Evolutionary conservation across 2,113 vertebrate species (phyloP), one percentile per base, ranked within the genome.

Genomic region (Odocoileus virginianus): DNA sequence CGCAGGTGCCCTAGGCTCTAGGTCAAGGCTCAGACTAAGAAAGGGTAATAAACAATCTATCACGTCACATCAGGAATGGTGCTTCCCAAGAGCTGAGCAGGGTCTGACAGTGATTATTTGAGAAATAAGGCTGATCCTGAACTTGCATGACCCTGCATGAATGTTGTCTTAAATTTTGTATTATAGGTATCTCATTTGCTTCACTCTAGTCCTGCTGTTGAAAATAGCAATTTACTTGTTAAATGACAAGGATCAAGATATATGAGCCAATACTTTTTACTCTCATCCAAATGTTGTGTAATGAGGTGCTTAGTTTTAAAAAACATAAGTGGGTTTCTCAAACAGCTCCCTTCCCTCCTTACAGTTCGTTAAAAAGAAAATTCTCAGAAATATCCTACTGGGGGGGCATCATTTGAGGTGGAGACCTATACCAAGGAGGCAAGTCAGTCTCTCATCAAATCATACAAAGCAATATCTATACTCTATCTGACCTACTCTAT

Each of bases 221-320:
- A 97, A 96, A 97, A 98, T 95, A 98, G 94, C 43, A 89, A 95
- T 93, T 61, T 91, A 91, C 52, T 79, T 91, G 54, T 84, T 10
- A 0, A 21, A 87, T 67, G 64, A 87, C 97, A 94, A 94, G 87
- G 47, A 2, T 3, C 88, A 87, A 11, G 91, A 89, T 71, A 84
- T 89, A 50, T 16, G 17, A 58, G 16, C 76, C 64, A 40, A 33
- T 60, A 85, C 9, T 58, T 55, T 57, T 67, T 43, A 81, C 76
- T 81, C 50, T 45, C 40, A 71, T 79, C 28, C 71, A 97, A 87
- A 87, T 87, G 10, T 74, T 94, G 23, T 93, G 2, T 76, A 50
- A 67, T 15, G 25, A 86, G 30, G 16, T 87, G 27, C 52, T 79
- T 55, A 47, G 30, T 76, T 91, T 90, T 87, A 90, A 33, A 95